phyloP scores from a whole-genome alignment of 2,888 invertebrate species.

The Microctonus aethiopoides region DNA sequence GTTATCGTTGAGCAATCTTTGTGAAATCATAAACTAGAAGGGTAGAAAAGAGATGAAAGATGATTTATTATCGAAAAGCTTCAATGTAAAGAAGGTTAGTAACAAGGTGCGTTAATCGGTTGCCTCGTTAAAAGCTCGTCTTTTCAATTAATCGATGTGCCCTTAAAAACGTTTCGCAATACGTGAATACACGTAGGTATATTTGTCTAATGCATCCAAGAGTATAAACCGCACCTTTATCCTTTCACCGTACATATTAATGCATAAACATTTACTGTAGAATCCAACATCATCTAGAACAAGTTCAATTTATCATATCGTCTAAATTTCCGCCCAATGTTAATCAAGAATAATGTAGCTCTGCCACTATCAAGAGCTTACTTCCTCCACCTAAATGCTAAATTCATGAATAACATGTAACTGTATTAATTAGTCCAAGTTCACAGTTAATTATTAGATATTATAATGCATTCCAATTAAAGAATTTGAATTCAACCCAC shows the following conservation, averaged over 20 bases:
- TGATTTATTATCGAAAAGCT: slow-evolving; percentile 40
- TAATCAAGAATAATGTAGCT: not conserved
- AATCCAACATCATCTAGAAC: not conserved
- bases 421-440: not conserved
- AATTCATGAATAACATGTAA: not conserved
- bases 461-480: not conserved
- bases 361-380: no score
- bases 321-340: not conserved
- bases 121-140: slow-evolving; percentile 31
- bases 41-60: slow-evolving; percentile 29
- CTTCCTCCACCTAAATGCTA: not conserved
- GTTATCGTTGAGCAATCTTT: slow-evolving; percentile 22
- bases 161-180: slow-evolving; percentile 22
- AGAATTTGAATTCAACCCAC: not conserved
- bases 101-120: slow-evolving; percentile 38
- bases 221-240: no score
- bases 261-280: no score
- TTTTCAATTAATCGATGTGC: slow-evolving; percentile 37
- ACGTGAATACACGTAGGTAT: not conserved
- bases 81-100: slow-evolving; percentile 33
- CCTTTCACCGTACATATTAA: no score
- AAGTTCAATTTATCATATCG: not conserved
- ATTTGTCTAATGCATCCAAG: not conserved
- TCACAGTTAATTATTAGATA: not conserved
- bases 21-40: slow-evolving; percentile 8